Conservation (phyloP, 1,140 invertebrate species). For the Phortica variegata region DNA sequence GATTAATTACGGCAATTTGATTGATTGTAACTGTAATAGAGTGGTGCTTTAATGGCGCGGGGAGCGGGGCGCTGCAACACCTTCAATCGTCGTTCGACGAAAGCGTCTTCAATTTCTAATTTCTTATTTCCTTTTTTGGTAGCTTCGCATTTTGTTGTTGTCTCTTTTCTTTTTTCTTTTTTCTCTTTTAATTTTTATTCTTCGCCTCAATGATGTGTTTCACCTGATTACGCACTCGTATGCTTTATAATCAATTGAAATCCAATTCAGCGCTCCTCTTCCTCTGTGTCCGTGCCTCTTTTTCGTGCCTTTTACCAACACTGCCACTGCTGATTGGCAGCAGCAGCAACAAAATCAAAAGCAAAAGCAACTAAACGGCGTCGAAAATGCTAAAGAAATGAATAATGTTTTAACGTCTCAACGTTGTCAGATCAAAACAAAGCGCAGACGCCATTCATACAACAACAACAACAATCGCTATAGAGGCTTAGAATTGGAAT, state of each 20-base stretch:
- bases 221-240: too few species aligned
- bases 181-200: too few species aligned
- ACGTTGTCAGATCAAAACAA: slow-evolving; percentile 40
- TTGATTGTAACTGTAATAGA: slow-evolving; percentile 38
- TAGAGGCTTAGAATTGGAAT: slow-evolving; percentile 13
- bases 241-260: too few species aligned
- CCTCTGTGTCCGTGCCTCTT: too few species aligned
- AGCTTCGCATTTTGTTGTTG: too few species aligned
- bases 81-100: slow-evolving; percentile 7
- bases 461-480: slow-evolving; percentile 36
- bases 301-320: too few species aligned
- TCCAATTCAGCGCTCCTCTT: too few species aligned
- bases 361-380: slow-evolving; percentile 14
- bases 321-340: neutral
- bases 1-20: slow-evolving; percentile 51
- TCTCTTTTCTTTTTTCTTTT: too few species aligned
- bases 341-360: slow-evolving; percentile 5
- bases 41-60: too few species aligned
- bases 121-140: too few species aligned
- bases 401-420: slow-evolving; percentile 20
- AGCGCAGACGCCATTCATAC: slow-evolving; percentile 17
- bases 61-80: too few species aligned
- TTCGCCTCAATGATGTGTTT: too few species aligned
- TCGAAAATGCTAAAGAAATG: slow-evolving; percentile 1
- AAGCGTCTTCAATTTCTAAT: slow-evolving; percentile 1